These are phyloP conservation scores for Nemurella pictetii DNA, from an alignment of 2,888 invertebrate genomes.

Conservation along the genomic window DNA sequence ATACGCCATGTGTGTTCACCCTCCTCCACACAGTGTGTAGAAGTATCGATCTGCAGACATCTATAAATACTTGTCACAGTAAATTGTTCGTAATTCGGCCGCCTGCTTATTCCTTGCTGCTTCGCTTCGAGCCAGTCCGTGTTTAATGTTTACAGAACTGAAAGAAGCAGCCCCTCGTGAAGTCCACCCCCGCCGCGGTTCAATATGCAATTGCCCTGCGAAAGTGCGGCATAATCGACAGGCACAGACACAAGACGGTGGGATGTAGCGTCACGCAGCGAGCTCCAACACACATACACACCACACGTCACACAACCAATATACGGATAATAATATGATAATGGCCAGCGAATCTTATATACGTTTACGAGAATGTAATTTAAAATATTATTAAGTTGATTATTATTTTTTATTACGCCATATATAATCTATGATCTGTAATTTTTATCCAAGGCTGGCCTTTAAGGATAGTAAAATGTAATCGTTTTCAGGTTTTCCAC, in stretches of 20 bases:
- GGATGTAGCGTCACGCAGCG: too few species aligned
- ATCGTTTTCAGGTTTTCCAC: constrained; percentile 21
- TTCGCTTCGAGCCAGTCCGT: too few species aligned
- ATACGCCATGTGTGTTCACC: not conserved
- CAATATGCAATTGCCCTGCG: not conserved
- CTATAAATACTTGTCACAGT: not conserved
- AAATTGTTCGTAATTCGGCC: constrained; percentile 1
- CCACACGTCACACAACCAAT: not conserved
- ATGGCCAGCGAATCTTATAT: not conserved
- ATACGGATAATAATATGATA: not conserved
- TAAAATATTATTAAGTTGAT: constrained; percentile 12
- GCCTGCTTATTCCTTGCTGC: not conserved
- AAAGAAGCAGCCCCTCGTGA: too few species aligned
- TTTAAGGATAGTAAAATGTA: not conserved
- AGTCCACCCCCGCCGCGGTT: too few species aligned
- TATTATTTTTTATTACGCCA: constrained; percentile 21
- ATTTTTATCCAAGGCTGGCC: constrained; percentile 26
- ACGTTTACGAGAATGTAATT: constrained; percentile 19
- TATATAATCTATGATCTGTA: constrained; percentile 26
- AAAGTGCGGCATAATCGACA: not conserved
- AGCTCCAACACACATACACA: not conserved
- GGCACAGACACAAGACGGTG: too few species aligned
- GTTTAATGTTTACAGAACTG: too few species aligned
- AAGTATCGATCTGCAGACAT: not conserved
- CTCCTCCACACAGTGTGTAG: too few species aligned